Evolutionary conservation across 2,888 invertebrate species (phyloP).

Genomic region (Melanostoma scalare): DNA sequence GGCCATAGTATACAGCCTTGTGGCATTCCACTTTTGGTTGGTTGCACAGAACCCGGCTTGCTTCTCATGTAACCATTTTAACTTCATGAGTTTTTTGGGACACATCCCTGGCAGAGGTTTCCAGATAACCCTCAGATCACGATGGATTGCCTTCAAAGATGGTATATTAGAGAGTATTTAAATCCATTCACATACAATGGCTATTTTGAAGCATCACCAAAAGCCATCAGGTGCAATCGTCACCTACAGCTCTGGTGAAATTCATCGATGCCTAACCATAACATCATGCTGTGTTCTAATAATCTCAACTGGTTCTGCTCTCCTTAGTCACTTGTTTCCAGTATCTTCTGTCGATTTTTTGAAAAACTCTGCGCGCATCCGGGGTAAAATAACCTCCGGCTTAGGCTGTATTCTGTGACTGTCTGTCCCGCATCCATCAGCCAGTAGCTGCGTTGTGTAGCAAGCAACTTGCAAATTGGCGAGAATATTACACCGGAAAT

Average conservation of each 20-base stretch:
- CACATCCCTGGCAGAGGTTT: too few relatives aligned
- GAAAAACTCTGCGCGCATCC: conserved; percentile 62
- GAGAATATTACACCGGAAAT: conserved; percentile 69
- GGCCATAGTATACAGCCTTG: too few relatives aligned
- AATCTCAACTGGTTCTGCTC: conserved; percentile 51
- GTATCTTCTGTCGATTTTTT: conserved; percentile 52
- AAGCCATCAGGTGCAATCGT: too few relatives aligned
- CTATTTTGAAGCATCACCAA: too few relatives aligned
- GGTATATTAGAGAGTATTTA: too few relatives aligned
- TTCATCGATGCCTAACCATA: conserved; percentile 7
- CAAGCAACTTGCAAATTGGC: conserved; percentile 46
- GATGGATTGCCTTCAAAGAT: too few relatives aligned
- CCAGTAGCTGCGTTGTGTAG: neutral
- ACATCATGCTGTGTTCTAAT: conserved; percentile 47
- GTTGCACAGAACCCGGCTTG: too few relatives aligned
- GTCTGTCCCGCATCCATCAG: conserved; percentile 38
- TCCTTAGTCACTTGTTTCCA: conserved; percentile 9
- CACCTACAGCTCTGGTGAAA: neutral
- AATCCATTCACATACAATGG: too few relatives aligned
- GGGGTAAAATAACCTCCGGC: conserved; percentile 58
- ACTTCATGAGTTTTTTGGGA: too few relatives aligned
- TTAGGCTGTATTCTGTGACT: conserved; percentile 1
- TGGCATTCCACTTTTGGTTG: too few relatives aligned
- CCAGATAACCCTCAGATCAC: too few relatives aligned
- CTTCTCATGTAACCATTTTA: too few relatives aligned